Evolutionary conservation across 2,888 invertebrate genomes (phyloP).

Genomic region (Drosophila niveifrons): DNA sequence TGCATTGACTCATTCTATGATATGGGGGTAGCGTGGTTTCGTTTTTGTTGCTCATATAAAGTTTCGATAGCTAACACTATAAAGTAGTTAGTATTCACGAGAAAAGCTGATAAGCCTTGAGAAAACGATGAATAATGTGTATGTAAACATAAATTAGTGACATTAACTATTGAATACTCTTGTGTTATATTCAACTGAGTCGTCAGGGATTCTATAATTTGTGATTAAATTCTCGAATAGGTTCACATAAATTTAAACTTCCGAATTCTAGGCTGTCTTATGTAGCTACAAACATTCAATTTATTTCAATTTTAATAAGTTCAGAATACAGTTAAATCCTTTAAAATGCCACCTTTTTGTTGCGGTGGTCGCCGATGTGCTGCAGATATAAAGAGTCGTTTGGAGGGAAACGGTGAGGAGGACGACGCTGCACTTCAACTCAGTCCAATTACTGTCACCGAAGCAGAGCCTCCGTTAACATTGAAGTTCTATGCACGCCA

Average conservation of each 20-base stretch:
- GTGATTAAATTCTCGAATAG: neutral
- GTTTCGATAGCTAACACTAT: constrained; percentile 4
- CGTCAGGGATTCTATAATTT: neutral
- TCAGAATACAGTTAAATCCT: neutral
- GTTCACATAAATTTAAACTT: neutral
- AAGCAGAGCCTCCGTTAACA: constrained; percentile 58
- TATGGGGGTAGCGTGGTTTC: constrained; percentile 13
- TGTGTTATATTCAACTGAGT: neutral
- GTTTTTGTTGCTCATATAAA: constrained; percentile 2
- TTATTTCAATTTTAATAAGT: constrained; percentile 7
- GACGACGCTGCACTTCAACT: neutral
- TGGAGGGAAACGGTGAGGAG: neutral
- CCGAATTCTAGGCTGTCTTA: neutral
- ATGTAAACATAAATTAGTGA: neutral
- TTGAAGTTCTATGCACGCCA: constrained; percentile 74
- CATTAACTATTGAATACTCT: neutral
- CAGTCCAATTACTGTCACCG: constrained; percentile 30
- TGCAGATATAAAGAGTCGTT: constrained; percentile 42
- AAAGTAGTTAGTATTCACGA: neutral
- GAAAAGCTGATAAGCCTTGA: constrained; percentile 1
- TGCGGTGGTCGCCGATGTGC: constrained; percentile 68
- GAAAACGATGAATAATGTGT: constrained; percentile 4
- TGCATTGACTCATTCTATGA: constrained; percentile 29
- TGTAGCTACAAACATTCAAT: neutral
- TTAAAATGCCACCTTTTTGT: constrained; percentile 67